A percentile compares a stretch with the other conserved stretches of the same genome.
phyloP scores from a whole-genome alignment of 2,888 invertebrate species.

The Dioctria rufipes region DNA sequence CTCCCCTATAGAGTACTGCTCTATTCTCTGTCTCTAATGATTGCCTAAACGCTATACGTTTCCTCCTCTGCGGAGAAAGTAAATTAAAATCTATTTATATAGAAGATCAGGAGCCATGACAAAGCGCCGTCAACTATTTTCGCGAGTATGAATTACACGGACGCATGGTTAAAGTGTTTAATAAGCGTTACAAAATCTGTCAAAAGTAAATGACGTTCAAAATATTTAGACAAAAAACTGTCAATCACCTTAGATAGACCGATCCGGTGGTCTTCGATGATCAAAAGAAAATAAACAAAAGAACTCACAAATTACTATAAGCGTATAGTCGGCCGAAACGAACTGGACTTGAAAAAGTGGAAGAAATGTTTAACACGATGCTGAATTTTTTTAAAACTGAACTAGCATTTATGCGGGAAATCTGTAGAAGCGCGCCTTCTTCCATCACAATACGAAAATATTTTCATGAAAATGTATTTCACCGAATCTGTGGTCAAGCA shows the following conservation, averaged over 20 bases:
- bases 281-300: conserved; percentile 14
- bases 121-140: neutral
- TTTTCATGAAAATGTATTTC: conserved; percentile 10
- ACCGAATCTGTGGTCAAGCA: neutral
- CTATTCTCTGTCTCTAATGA: neutral
- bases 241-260: conserved; percentile 23
- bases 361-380: conserved; percentile 27
- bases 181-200: conserved; percentile 6
- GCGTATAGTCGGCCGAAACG: neutral
- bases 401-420: conserved; percentile 10
- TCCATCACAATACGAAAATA: conserved; percentile 36
- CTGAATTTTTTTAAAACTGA: conserved; percentile 34
- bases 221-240: conserved; percentile 33
- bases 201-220: neutral
- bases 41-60: too few species aligned
- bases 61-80: conserved; percentile 20
- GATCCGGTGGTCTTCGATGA: conserved; percentile 5
- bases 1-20: neutral
- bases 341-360: conserved; percentile 10
- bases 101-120: neutral
- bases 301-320: neutral
- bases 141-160: neutral
- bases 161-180: neutral
- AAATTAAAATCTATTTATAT: conserved; percentile 35
- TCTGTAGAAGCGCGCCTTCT: conserved; percentile 2